Percentiles rank a stretch among this genome's conserved stretches.
phyloP scores from a whole-genome alignment of 1,140 invertebrate species.

The Zaprionus taronus region DNA sequence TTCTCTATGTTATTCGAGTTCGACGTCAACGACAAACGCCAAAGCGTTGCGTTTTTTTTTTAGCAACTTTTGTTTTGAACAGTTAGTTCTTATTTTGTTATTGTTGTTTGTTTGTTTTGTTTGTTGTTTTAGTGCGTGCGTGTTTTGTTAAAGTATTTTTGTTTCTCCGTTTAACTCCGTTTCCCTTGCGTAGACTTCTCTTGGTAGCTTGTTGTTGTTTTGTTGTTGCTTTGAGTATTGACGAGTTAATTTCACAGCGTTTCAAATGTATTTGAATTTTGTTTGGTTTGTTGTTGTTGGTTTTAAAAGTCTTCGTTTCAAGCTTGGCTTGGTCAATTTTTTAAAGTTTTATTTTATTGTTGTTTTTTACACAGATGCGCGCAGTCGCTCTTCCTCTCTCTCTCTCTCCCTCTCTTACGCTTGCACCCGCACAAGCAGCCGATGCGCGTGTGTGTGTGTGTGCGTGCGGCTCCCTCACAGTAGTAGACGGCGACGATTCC shows the following conservation, averaged over 20 bases:
- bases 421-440: slow-evolving; percentile 39
- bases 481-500: slow-evolving; percentile 27
- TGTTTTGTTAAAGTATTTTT: slow-evolving; percentile 46
- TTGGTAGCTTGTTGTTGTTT: slow-evolving; percentile 61
- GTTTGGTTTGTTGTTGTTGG: slow-evolving; percentile 75
- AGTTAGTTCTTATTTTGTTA: slow-evolving; percentile 33
- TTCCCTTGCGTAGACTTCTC: slow-evolving; percentile 57
- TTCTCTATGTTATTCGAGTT: slow-evolving; percentile 64
- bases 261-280: slow-evolving; percentile 68
- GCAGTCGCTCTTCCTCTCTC: slow-evolving; percentile 57
- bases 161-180: slow-evolving; percentile 56
- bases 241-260: slow-evolving; percentile 83
- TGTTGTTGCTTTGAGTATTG: slow-evolving; percentile 79
- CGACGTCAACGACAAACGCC: slow-evolving; percentile 54
- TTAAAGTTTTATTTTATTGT: slow-evolving; percentile 48
- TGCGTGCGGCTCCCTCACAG: slow-evolving; percentile 2
- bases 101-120: slow-evolving; percentile 28
- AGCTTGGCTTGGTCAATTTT: slow-evolving; percentile 67
- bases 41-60: slow-evolving; percentile 42
- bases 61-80: slow-evolving; percentile 30
- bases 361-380: slow-evolving; percentile 61
- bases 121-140: slow-evolving; percentile 62
- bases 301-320: slow-evolving; percentile 81
- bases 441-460: slow-evolving; percentile 9
- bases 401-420: slow-evolving; percentile 21